Conservation (phyloP, 2,888 invertebrate genomes). For the Lasius platythorax region DNA sequence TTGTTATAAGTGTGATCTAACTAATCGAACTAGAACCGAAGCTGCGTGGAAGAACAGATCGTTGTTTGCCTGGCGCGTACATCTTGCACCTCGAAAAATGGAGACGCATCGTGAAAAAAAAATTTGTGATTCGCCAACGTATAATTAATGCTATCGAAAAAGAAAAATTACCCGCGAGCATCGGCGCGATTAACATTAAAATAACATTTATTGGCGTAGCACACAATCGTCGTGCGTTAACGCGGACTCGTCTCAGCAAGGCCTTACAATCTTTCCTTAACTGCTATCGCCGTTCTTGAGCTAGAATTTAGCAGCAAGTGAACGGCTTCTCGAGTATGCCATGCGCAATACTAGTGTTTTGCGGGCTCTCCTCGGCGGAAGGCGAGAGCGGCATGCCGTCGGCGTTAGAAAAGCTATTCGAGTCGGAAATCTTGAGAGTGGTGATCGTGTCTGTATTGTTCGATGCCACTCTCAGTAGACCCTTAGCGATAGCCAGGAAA, state of each 20-base stretch:
- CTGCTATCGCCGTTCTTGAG: neutral
- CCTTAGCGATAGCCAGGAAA: conserved; percentile 90
- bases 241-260: conserved; percentile 9
- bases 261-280: neutral
- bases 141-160: neutral
- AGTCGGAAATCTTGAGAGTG: conserved; percentile 88
- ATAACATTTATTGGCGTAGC: neutral
- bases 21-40: neutral
- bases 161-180: neutral
- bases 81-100: neutral
- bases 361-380: conserved; percentile 83
- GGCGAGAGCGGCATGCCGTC: conserved; percentile 81
- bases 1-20: neutral
- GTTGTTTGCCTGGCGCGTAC: neutral
- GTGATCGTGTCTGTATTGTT: conserved; percentile 71
- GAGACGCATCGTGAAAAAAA: neutral
- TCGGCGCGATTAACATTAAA: neutral
- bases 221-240: neutral
- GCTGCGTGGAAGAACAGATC: conserved; percentile 1
- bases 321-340: conserved; percentile 88
- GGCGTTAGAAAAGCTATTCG: conserved; percentile 80
- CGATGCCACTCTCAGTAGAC: conserved; percentile 88
- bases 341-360: conserved; percentile 89
- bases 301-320: conserved; percentile 88
- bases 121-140: neutral